Evolutionary conservation across 2,888 invertebrate species (phyloP).

Genomic region (Gonocerus acuteangulatus): DNA sequence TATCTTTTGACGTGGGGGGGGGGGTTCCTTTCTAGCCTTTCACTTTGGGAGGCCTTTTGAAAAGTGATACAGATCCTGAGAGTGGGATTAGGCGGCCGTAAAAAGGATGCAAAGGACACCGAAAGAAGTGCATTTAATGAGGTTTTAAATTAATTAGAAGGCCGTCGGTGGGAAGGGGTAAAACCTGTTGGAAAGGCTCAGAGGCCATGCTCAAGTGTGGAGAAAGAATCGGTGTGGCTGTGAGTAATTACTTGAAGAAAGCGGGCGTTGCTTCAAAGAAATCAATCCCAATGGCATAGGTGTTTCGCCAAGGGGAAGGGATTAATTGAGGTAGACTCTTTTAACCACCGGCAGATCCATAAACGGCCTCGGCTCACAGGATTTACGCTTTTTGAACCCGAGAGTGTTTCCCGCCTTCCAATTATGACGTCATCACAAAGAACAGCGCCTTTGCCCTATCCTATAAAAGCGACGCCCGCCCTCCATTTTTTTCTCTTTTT

Average conservation of each 20-base stretch:
- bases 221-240: constrained; percentile 13
- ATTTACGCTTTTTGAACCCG: constrained; percentile 28
- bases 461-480: not conserved
- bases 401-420: constrained; percentile 27
- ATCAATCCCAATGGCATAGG: constrained; percentile 37
- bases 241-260: constrained; percentile 31
- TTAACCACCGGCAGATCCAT: constrained; percentile 18
- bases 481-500: not conserved
- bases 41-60: too few species aligned
- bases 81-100: constrained; percentile 1
- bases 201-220: constrained; percentile 17
- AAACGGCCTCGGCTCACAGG: constrained; percentile 1
- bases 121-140: constrained; percentile 25
- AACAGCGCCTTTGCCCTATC: constrained; percentile 16
- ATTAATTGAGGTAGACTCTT: constrained; percentile 39
- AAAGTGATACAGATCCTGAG: not conserved
- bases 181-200: constrained; percentile 25
- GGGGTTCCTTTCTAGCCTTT: too few species aligned
- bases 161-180: constrained; percentile 6
- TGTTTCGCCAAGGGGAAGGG: constrained; percentile 39
- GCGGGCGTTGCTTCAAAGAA: constrained; percentile 33
- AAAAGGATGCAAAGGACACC: constrained; percentile 8
- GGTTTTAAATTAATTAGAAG: constrained; percentile 25
- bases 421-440: constrained; percentile 27
- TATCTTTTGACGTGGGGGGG: too few species aligned